Evolutionary conservation across 2,888 invertebrate genomes (phyloP), one percentile per base, ranked within the genome.

Genomic region (Dione vanillae): DNA sequence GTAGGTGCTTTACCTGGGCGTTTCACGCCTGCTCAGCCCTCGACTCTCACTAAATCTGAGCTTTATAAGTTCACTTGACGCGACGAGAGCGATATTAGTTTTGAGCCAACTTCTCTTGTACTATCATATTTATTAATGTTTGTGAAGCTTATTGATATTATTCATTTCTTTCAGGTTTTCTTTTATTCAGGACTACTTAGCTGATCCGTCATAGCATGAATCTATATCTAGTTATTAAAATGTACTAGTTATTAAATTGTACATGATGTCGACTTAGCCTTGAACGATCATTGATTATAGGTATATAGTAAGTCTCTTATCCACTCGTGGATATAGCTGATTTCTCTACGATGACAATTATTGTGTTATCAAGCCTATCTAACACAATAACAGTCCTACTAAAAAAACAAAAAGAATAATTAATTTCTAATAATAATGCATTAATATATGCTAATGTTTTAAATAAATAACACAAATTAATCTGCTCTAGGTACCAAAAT

Each of bases 51-150:
- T 92, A 92, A 93, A 93, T 92, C 92, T 92, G 89, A 90, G 92
- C 93, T 92, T 92, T 92, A 92, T 92, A 92, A 90, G 92, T 92
- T 92, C 93, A 91, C 92, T 92, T 92, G 91, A 92, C 92, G 90
- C 91, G 90, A 88, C 89, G 89, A 90, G 90, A 90, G 89, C 91
- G 85, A 92, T 92, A 92, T 93, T 93, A 92, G 92, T 92, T 92
- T 89, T 86, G 84, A 91, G 88, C 86, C 87, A 88, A 88, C 89
- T 89, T 87, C 87, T 88, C 85, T 85, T 85, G 89, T 87, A 88
- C 89, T 89, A 91, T 89, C 89, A 90, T 91, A 91, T 92, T 92
- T 92, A 92, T 92, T 92, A 92, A 91, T 87, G 85, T 86, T 85
- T 82, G 82, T 84, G 52, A 56, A 70, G 71, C 66, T 68, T 73